phyloP scores from a whole-genome alignment of 2,888 invertebrate species.

The Lumbricus terrestris region DNA sequence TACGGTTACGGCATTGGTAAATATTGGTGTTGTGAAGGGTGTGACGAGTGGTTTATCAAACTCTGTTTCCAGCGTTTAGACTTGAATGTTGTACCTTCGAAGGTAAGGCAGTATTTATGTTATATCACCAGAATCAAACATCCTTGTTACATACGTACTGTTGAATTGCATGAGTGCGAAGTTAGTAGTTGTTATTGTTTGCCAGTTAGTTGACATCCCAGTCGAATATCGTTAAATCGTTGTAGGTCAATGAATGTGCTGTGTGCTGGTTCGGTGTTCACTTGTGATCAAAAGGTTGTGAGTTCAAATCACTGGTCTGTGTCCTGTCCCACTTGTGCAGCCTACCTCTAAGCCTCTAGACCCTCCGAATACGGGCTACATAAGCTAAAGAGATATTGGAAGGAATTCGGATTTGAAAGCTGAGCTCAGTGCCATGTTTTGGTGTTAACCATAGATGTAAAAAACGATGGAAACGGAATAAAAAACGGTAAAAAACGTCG shows the following conservation, averaged over 20 bases:
- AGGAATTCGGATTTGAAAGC: neutral
- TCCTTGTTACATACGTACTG: neutral
- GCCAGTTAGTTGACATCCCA: neutral
- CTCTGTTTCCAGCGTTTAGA: neutral
- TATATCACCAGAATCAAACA: neutral
- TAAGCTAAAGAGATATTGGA: neutral
- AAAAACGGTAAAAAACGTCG: too few relatives aligned
- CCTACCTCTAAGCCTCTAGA: neutral
- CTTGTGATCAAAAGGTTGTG: constrained; percentile 3
- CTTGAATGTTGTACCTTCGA: neutral
- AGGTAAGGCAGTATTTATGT: neutral
- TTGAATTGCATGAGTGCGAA: neutral
- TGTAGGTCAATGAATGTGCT: neutral
- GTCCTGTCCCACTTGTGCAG: neutral
- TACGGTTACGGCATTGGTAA: neutral
- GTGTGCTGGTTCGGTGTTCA: neutral
- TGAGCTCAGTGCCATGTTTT: neutral
- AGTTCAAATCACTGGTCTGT: neutral
- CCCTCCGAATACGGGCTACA: neutral
- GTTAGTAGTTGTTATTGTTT: neutral
- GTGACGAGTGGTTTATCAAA: neutral
- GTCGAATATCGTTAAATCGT: neutral
- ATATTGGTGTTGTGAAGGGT: neutral
- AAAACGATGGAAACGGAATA: too few relatives aligned
- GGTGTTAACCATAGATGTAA: too few relatives aligned